Evolutionary conservation across 2,797 vertebrate genomes (phyloP).

Genomic region (Phoeniculus purpureus): DNA sequence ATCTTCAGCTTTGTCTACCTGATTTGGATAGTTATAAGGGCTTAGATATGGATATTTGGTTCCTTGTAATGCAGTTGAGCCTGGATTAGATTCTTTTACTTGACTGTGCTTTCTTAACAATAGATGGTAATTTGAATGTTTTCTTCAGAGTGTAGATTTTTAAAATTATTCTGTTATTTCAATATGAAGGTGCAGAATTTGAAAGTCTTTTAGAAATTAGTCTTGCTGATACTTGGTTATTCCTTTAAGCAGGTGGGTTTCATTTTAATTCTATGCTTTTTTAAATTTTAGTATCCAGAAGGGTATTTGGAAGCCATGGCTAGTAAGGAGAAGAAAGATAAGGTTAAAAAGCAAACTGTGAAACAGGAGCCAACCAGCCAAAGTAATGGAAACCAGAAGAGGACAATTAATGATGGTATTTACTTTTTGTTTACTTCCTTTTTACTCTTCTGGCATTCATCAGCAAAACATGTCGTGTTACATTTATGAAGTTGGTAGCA

Average conservation of each 20-base stretch:
- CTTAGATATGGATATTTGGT: not conserved
- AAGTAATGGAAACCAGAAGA: slow-evolving; percentile 77
- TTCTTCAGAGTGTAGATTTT: not conserved
- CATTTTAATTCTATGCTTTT: slow-evolving; percentile 11
- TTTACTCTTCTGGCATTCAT: not conserved
- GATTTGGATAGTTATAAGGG: not conserved
- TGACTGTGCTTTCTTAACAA: not conserved
- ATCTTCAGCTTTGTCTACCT: not conserved
- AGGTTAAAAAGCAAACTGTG: slow-evolving; percentile 83
- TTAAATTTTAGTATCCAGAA: slow-evolving; percentile 89
- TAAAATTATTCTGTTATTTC: not conserved
- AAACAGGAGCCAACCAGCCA: slow-evolving; percentile 77
- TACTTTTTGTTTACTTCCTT: not conserved
- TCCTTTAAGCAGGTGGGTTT: not conserved
- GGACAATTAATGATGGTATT: slow-evolving; percentile 76
- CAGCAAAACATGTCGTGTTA: not conserved
- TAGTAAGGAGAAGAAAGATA: slow-evolving; percentile 92
- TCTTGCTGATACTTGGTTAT: not conserved
- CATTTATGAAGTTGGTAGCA: not conserved
- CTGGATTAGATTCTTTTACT: not conserved
- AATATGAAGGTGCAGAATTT: not conserved
- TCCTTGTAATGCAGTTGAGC: not conserved
- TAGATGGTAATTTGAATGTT: not conserved
- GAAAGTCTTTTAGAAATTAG: not conserved
- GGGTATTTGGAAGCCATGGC: slow-evolving; percentile 96